Percentiles rank a stretch among this genome's conserved stretches.
phyloP scores from a whole-genome alignment of 2,797 vertebrate genomes.

The Erpetoichthys calabaricus region DNA sequence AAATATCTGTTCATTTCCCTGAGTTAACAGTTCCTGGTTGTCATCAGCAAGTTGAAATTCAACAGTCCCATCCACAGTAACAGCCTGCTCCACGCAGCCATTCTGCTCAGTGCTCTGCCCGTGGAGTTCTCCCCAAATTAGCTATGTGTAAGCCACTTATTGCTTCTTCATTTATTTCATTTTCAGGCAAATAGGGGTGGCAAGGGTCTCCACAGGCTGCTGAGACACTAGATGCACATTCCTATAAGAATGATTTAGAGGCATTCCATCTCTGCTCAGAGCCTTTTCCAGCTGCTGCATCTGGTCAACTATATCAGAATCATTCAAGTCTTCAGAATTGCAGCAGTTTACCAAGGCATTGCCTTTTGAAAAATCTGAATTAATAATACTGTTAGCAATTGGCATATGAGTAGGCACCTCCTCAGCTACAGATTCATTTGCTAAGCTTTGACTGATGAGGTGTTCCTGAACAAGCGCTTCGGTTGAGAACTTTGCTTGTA shows the following conservation, averaged over 20 bases:
- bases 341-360: too few species aligned
- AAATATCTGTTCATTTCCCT: constrained; percentile 49
- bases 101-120: constrained; percentile 8
- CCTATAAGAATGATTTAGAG: constrained; percentile 11
- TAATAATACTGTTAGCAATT: too few species aligned
- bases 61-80: constrained; percentile 22
- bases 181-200: neutral
- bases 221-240: constrained; percentile 7
- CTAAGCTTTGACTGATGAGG: neutral
- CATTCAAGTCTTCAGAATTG: constrained; percentile 20
- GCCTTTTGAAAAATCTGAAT: too few species aligned
- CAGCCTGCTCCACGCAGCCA: constrained; percentile 11
- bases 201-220: constrained; percentile 8
- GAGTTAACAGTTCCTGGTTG: constrained; percentile 30
- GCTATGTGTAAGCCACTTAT: constrained; percentile 1
- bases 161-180: constrained; percentile 1
- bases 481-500: constrained; percentile 16
- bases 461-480: constrained; percentile 22
- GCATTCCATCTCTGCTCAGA: constrained; percentile 20
- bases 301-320: constrained; percentile 23
- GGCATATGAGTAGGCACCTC: too few species aligned
- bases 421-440: neutral
- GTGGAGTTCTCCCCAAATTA: constrained; percentile 2
- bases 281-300: constrained; percentile 36
- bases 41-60: constrained; percentile 37